phyloP scores from a whole-genome alignment of 2,113 vertebrate genomes.

The Athene cunicularia region DNA sequence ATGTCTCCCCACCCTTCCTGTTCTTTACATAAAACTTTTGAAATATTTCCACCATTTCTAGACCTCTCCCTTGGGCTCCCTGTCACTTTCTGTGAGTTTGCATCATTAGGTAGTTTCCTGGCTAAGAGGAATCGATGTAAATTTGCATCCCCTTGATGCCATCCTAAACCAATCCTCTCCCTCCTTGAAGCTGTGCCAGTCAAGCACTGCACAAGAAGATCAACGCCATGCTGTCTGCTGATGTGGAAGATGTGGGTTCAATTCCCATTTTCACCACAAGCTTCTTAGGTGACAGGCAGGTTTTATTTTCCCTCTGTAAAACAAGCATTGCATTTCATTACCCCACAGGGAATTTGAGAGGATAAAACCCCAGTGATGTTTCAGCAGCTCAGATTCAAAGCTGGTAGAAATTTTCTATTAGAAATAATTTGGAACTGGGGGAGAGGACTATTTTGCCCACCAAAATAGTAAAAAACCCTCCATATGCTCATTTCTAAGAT shows the following conservation, averaged over 20 bases:
- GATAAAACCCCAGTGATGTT: neutral
- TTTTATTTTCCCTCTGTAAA: neutral
- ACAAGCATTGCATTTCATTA: neutral
- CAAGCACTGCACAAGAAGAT: neutral
- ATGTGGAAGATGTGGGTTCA: neutral
- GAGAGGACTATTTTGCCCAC: neutral
- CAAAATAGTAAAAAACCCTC: neutral
- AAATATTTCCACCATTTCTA: neutral
- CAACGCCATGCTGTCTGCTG: rapidly evolving
- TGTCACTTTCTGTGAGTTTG: neutral
- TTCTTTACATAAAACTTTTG: neutral
- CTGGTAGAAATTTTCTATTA: neutral
- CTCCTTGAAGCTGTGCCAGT: neutral
- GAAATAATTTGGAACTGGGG: neutral
- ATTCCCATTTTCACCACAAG: neutral
- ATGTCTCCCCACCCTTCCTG: neutral
- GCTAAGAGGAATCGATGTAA: neutral
- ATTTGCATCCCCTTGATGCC: neutral
- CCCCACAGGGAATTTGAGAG: neutral
- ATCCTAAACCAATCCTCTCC: neutral
- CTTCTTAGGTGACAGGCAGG: neutral
- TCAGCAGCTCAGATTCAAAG: neutral
- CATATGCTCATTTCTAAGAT: neutral
- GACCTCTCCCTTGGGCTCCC: neutral
- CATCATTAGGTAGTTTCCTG: neutral